phyloP scores from a whole-genome alignment of 64 coral and sea anemone genomes.

The Montipora efflorescens region DNA sequence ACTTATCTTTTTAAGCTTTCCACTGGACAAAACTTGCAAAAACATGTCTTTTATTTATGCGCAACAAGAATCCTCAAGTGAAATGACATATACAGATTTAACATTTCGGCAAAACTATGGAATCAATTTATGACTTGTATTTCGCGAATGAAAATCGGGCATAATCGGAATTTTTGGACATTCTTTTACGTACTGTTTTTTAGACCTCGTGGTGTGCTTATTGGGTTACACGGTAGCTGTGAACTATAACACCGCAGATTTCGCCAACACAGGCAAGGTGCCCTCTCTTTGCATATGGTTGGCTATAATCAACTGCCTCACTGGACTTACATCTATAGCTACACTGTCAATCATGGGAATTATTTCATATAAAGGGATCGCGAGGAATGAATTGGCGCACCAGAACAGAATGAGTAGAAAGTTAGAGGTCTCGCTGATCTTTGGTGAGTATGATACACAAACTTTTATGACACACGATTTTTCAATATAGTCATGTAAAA shows the following conservation, averaged over 20 bases:
- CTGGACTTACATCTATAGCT: conserved; percentile 74
- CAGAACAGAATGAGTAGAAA: neutral
- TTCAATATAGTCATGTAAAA: too few species aligned
- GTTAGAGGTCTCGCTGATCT: neutral
- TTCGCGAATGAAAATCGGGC: too few species aligned
- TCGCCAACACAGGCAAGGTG: conserved; percentile 3
- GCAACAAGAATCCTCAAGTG: too few species aligned
- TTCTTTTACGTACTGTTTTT: neutral
- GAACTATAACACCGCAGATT: conserved; percentile 55
- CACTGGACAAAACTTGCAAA: too few species aligned
- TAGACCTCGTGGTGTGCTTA: conserved; percentile 18
- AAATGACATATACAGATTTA: too few species aligned
- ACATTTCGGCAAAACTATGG: too few species aligned
- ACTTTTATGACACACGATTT: too few species aligned
- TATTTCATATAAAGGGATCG: conserved; percentile 63
- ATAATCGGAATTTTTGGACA: too few species aligned
- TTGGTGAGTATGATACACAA: neutral
- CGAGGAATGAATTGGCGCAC: neutral
- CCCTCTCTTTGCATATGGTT: conserved; percentile 68
- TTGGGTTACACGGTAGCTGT: conserved; percentile 46
- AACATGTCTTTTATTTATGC: too few species aligned
- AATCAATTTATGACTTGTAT: too few species aligned
- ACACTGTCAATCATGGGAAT: conserved; percentile 69
- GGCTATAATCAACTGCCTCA: conserved; percentile 82
- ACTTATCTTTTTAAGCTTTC: too few species aligned